These are phyloP conservation scores for Melanaphis sacchari DNA, from an alignment of 1,140 invertebrate genomes.

Conservation along the genomic window DNA sequence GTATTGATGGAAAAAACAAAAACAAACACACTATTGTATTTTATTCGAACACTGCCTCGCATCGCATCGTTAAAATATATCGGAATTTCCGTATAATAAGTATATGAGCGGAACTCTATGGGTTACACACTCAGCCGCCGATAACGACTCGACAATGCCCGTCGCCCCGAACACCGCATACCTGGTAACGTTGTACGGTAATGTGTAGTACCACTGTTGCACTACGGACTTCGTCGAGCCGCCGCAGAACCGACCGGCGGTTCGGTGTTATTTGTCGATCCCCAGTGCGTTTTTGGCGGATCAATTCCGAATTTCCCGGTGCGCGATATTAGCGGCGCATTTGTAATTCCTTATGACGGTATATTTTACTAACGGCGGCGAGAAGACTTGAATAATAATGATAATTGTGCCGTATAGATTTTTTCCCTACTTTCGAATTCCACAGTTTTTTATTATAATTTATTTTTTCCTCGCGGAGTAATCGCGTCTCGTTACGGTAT, in stretches of 20 bases:
- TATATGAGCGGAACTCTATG: no score
- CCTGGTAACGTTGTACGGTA: not conserved
- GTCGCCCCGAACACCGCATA: not conserved
- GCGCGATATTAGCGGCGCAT: conserved; percentile 7
- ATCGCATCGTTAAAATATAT: not conserved
- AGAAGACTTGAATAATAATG: conserved; percentile 16
- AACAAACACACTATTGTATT: no score
- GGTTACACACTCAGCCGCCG: no score
- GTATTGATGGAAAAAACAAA: no score
- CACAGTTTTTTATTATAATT: not conserved
- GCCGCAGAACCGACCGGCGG: not conserved
- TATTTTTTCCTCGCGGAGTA: not conserved
- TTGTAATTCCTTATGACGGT: not conserved
- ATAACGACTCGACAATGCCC: not conserved
- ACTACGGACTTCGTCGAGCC: not conserved
- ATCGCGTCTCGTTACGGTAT: not conserved
- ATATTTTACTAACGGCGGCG: not conserved
- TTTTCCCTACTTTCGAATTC: not conserved
- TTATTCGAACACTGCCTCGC: no score
- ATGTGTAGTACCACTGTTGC: not conserved
- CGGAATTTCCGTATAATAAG: not conserved
- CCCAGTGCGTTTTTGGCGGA: not conserved
- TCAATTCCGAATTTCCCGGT: not conserved
- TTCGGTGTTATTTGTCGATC: not conserved
- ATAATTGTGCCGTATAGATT: not conserved